Percentiles rank a stretch among this genome's conserved stretches.
phyloP scores from a whole-genome alignment of 2,888 invertebrate species.

The Tiphia femorata region DNA sequence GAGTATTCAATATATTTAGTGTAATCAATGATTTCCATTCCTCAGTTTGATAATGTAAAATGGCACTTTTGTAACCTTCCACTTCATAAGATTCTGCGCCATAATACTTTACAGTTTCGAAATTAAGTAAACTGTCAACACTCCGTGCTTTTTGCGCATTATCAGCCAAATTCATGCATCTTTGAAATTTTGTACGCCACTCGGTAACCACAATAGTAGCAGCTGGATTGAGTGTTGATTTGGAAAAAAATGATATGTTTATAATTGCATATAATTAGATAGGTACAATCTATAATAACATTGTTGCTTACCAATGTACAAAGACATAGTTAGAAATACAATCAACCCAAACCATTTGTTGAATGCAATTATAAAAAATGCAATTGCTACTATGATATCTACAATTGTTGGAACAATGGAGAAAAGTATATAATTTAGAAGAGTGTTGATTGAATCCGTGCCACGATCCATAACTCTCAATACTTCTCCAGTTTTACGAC shows the following conservation, averaged over 20 bases:
- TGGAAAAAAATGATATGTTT: conserved; percentile 16
- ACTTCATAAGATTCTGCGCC: conserved; percentile 95
- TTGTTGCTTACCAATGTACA: conserved; percentile 86
- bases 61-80: conserved; percentile 85
- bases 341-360: conserved; percentile 96
- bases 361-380: conserved; percentile 89
- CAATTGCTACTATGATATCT: conserved; percentile 91
- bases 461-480: conserved; percentile 97
- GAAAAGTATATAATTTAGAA: conserved; percentile 92
- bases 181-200: conserved; percentile 96
- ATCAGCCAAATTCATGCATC: conserved; percentile 94
- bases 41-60: conserved; percentile 87
- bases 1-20: conserved; percentile 88
- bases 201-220: conserved; percentile 93
- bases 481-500: conserved; percentile 97
- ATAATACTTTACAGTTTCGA: conserved; percentile 99
- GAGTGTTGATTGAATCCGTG: conserved; percentile 94
- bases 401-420: conserved; percentile 93
- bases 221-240: conserved; percentile 74
- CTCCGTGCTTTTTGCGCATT: conserved; percentile 92
- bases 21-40: conserved; percentile 92
- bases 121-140: conserved; percentile 96
- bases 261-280: conserved; percentile 5
- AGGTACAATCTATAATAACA: background rate
- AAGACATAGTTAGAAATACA: conserved; percentile 91